phyloP scores from a whole-genome alignment of 2,888 invertebrate species.

The Cephus sareptanus region DNA sequence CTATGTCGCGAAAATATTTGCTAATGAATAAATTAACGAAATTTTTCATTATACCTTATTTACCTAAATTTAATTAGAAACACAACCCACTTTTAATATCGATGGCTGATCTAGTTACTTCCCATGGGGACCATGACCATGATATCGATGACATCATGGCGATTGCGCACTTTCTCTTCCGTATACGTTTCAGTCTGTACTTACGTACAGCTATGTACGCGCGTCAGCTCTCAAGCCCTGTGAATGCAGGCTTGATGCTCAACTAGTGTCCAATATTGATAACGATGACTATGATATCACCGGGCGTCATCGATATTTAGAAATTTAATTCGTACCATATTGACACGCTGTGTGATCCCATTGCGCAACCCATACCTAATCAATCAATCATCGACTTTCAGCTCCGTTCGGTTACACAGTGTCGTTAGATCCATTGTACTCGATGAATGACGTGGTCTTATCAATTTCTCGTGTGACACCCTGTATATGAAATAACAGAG shows the following conservation, averaged over 20 bases:
- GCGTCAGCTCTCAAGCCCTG: background rate
- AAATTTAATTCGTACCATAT: background rate
- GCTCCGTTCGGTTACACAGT: background rate
- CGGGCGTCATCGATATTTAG: background rate
- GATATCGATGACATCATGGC: constrained; percentile 51
- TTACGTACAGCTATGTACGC: background rate
- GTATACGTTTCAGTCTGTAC: constrained; percentile 10
- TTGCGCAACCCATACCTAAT: background rate
- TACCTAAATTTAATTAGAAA: background rate
- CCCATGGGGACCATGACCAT: constrained; percentile 51
- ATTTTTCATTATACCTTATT: background rate
- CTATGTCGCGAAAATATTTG: background rate
- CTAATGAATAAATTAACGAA: background rate
- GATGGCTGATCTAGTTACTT: constrained; percentile 32
- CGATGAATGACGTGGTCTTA: background rate
- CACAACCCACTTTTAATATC: background rate
- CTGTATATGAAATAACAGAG: background rate
- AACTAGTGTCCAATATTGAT: background rate
- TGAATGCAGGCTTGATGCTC: background rate
- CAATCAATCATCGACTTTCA: background rate
- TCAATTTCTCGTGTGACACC: background rate
- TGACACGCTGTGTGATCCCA: background rate
- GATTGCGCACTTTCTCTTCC: constrained; percentile 55
- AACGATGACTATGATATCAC: background rate
- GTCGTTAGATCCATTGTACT: background rate